Evolutionary conservation across 1,140 invertebrate genomes (phyloP), one percentile per base, ranked within the genome.

Genomic region (Leptinotarsa texana): DNA sequence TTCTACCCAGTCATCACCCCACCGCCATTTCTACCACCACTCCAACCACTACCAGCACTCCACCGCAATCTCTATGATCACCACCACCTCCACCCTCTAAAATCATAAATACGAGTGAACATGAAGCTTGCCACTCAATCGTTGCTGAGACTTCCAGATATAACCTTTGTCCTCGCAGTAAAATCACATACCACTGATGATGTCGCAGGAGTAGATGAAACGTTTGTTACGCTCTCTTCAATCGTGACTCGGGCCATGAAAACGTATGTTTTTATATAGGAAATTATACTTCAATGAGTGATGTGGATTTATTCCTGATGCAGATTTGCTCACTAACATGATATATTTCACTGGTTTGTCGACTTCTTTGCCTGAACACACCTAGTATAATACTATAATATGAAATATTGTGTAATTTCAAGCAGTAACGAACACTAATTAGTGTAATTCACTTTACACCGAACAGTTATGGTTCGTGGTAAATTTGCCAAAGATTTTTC

Each of bases 401-500:
- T 69, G 33, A 69, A 69, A 42, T 69, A 49, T 69, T 69, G 42
- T 24, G 27, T 21, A 69, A 49, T 69, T 69, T 18, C 33, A 69
- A 69, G 67, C 15, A 67, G 21, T 47, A 69, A 47, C 67, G 67
- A 49, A 47, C 69, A 57, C 69, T 70, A 51, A 70, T 70, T 70
- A 70, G 69, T 70, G 47, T 70, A 70, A 70, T 70, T 70, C 69
- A 70, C 69, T 70, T 70, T 70, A 61, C 69, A 70, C 69, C 49
- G 47, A 70, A 75, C 74, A 75, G 74, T 75, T 75, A 75, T 70
- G 68, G 69, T 65, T 72, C 65, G 69, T 65, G 63, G 74, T 65
- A 24, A 71, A 61, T 72, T 75, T 72, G 27, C 49, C 69, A 33
- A 42, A 21, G 49, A 66, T 75, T 75, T 72, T 72, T 72, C 69